A percentile compares a stretch with the other conserved stretches of the same genome.
Conservation (phyloP, 2,113 vertebrate species). For the Pimephales promelas region DNA sequence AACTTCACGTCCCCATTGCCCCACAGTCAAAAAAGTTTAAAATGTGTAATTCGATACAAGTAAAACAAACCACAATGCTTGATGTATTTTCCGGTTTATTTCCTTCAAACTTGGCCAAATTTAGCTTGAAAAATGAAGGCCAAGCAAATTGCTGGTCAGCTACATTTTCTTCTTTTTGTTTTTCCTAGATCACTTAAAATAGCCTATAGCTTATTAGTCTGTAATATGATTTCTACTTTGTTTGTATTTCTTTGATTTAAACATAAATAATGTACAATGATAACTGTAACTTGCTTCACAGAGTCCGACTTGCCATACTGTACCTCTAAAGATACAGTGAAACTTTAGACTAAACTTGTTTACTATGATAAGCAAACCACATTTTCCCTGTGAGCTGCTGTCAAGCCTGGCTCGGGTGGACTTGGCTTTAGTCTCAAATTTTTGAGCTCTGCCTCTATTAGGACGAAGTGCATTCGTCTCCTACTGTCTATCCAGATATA, state of each 20-base stretch:
- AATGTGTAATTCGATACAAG: constrained; percentile 41
- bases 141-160: constrained; percentile 44
- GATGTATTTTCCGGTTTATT: constrained; percentile 37
- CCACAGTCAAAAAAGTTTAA: constrained; percentile 38
- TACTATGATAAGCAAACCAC: constrained; percentile 31
- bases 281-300: not conserved
- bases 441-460: constrained; percentile 10
- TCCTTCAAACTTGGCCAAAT: constrained; percentile 28
- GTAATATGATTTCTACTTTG: not conserved
- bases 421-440: constrained; percentile 15
- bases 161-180: constrained; percentile 12
- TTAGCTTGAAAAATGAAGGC: not conserved
- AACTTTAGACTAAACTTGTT: constrained; percentile 8
- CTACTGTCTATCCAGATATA: constrained; percentile 8
- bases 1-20: constrained; percentile 23
- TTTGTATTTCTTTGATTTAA: constrained; percentile 14
- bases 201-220: not conserved
- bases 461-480: not conserved
- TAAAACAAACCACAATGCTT: constrained; percentile 56
- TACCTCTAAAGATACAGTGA: not conserved
- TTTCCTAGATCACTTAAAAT: constrained; percentile 24
- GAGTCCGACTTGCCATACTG: not conserved
- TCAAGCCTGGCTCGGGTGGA: constrained; percentile 2
- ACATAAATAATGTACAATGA: not conserved
- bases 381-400: constrained; percentile 13